These are phyloP conservation scores for Encarsia formosa DNA, from an alignment of 2,888 invertebrate species.

Conservation along the genomic window DNA sequence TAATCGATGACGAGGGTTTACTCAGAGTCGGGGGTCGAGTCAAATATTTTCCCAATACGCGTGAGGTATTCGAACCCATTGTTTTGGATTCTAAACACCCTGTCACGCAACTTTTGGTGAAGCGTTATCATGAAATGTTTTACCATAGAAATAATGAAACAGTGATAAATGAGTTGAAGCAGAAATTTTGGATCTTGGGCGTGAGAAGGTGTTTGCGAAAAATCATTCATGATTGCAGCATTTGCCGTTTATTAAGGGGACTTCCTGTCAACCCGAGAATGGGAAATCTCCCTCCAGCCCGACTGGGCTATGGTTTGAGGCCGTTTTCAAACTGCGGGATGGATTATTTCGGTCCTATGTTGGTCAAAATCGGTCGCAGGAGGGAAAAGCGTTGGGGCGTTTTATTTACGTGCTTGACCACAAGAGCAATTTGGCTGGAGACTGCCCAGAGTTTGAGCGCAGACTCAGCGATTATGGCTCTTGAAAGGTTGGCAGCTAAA, in stretches of 20 bases:
- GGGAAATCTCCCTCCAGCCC: conserved; percentile 9
- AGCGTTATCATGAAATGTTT: background rate
- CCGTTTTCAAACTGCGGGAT: conserved; percentile 27
- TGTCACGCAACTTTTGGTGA: too few species aligned
- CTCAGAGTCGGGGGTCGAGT: too few species aligned
- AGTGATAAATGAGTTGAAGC: background rate
- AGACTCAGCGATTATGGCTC: background rate
- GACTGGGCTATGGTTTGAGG: conserved; percentile 26
- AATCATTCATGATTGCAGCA: too few species aligned
- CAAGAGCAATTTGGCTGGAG: too few species aligned
- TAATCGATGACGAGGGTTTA: too few species aligned
- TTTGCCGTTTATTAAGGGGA: too few species aligned
- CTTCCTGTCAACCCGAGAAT: too few species aligned
- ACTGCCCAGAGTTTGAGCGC: background rate
- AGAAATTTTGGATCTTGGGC: background rate
- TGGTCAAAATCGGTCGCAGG: background rate
- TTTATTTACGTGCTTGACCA: background rate
- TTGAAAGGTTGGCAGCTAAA: background rate
- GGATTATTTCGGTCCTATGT: conserved; percentile 27
- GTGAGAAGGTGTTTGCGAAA: too few species aligned
- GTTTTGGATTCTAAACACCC: too few species aligned
- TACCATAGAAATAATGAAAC: background rate
- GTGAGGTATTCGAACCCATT: too few species aligned
- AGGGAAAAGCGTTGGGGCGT: background rate
- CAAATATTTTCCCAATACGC: too few species aligned